Evolutionary conservation across 2,113 vertebrate genomes (phyloP).

Genomic region (Sporophila hypoxantha): DNA sequence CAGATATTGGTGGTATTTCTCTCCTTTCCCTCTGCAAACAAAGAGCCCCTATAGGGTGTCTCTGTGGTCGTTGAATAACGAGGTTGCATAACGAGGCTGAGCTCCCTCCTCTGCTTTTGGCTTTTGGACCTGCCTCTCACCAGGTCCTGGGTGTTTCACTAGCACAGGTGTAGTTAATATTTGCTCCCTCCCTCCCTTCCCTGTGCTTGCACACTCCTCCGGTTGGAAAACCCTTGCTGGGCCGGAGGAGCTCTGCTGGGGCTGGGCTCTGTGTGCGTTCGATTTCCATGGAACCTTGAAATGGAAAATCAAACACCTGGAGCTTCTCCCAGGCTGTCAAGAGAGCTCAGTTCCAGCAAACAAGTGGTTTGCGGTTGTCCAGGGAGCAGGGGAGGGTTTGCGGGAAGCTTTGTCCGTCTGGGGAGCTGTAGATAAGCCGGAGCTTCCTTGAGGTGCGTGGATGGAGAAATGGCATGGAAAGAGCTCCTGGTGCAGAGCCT

Average conservation of each 20-base stretch:
- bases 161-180: neutral
- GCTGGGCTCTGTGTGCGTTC: accelerated
- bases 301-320: neutral
- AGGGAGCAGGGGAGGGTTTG: neutral
- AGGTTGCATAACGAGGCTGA: slow-evolving; percentile 28
- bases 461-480: neutral
- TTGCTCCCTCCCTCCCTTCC: neutral
- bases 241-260: neutral
- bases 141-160: neutral
- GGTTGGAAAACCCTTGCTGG: neutral
- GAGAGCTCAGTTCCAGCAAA: neutral
- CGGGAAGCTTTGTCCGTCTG: neutral
- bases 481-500: neutral
- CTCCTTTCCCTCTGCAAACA: slow-evolving; percentile 38
- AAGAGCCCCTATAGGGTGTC: slow-evolving; percentile 44
- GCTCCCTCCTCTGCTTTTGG: neutral
- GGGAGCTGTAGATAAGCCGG: accelerated
- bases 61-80: slow-evolving; percentile 48
- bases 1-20: slow-evolving; percentile 36
- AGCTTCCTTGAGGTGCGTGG: neutral
- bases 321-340: neutral
- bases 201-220: neutral
- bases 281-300: neutral
- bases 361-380: neutral
- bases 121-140: neutral